Evolutionary conservation across 1,140 invertebrate genomes (phyloP), one percentile per base, ranked within the genome.

Genomic region (Zaprionus davidi): DNA sequence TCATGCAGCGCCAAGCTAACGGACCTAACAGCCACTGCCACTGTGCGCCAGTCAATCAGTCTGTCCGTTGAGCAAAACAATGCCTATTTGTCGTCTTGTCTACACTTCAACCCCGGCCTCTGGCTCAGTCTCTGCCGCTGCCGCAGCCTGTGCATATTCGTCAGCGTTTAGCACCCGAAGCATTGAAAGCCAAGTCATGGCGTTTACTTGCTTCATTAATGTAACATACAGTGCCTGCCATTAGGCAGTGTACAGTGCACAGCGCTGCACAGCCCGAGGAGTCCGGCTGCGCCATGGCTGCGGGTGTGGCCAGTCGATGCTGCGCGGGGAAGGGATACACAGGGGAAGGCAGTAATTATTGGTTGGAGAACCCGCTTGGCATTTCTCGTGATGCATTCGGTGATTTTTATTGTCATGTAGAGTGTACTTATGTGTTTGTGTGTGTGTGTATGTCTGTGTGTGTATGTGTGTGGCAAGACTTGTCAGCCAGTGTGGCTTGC

Each of bases 131-230:
- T 20, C 44, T 4, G 17, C 17, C 44, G 15, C n/a, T 11, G 44
- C 44, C 17, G 20, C 13, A 0, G 36, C 38, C 15, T 41, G 38
- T 41, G 38, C 41, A 2, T n/a, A n/a, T 44, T 44, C 41, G 41
- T 20, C 41, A 46, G 46, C 36, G 13, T 38, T 66, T 36, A 64
- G 58, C 34, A 17, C n/a, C 17, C 11, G 4, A 46, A 78, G 71
- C 75, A 59, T 51, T 60, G 66, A 80, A 66, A 71, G 83, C 65
- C 77, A 55, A 77, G 84, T 73, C 85, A 83, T 88, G 84, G 71
- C 72, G 71, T 71, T 71, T 68, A 69, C 22, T 66, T 75, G 58
- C 34, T 72, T 75, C 77, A 81, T 84, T 87, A 87, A 88, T 71
- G 74, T 70, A 46, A 22, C 49, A 28, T 26, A 84, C 78, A 71